phyloP scores from a whole-genome alignment of 2,888 invertebrate genomes.

The Pharmacophagus antenor region DNA sequence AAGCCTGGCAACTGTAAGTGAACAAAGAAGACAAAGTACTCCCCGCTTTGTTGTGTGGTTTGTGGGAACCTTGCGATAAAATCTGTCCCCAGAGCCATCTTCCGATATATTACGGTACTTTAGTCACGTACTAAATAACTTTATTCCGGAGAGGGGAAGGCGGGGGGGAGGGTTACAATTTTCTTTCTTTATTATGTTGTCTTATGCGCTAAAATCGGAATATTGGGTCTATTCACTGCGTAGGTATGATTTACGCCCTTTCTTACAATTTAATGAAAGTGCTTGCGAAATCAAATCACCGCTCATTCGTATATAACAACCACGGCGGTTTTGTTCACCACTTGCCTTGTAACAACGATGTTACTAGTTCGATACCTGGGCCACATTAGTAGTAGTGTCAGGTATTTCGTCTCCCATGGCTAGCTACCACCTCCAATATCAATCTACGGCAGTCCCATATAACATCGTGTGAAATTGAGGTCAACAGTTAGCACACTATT shows the following conservation, averaged over 20 bases:
- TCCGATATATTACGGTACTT: slow-evolving; percentile 10
- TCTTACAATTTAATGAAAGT: background rate
- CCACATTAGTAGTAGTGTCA: no score
- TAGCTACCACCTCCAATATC: no score
- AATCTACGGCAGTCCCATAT: no score
- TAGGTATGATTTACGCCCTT: background rate
- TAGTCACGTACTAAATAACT: slow-evolving; percentile 26
- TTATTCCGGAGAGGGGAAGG: slow-evolving; percentile 22
- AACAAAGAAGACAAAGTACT: slow-evolving; percentile 16
- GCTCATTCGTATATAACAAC: background rate
- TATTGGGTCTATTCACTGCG: background rate
- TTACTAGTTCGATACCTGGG: no score
- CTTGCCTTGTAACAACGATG: no score
- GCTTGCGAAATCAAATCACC: background rate
- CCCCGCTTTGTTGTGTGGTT: slow-evolving; percentile 14
- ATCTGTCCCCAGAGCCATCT: slow-evolving; percentile 14
- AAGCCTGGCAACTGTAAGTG: slow-evolving; percentile 3
- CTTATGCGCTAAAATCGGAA: background rate
- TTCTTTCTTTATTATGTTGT: slow-evolving; percentile 10
- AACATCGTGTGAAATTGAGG: no score
- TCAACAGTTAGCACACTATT: no score
- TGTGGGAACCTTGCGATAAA: slow-evolving; percentile 15
- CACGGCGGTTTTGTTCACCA: no score
- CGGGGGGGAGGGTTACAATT: background rate
- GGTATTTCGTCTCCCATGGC: no score